A percentile compares a stretch with the other conserved stretches of the same genome.
phyloP scores from a whole-genome alignment of 2,113 vertebrate genomes.

The Corythaeola cristata region DNA sequence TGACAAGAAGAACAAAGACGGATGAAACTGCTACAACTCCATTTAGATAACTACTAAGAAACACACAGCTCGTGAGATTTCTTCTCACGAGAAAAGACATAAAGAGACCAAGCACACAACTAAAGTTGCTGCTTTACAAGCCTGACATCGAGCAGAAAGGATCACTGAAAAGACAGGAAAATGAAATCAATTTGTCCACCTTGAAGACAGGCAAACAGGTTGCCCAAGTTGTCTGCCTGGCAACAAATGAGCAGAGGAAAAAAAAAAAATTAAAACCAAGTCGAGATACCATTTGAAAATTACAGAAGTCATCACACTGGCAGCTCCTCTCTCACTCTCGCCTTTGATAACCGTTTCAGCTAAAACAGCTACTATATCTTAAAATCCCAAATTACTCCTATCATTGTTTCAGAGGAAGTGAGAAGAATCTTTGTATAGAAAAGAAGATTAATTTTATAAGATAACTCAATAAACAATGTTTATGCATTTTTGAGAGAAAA shows the following conservation, averaged over 20 bases:
- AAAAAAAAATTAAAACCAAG: background rate
- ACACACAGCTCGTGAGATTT: background rate
- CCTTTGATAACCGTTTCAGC: constrained; percentile 20
- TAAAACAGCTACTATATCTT: constrained; percentile 2
- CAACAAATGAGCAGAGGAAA: background rate
- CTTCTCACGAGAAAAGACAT: background rate
- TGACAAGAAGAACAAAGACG: constrained; percentile 4
- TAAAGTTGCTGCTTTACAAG: background rate
- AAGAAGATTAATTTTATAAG: constrained; percentile 40
- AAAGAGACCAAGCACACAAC: background rate
- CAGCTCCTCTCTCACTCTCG: background rate
- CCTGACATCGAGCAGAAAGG: background rate
- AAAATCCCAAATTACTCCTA: constrained; percentile 25
- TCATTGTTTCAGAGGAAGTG: background rate
- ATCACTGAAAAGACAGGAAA: background rate
- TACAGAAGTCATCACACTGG: background rate
- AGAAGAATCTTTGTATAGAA: constrained; percentile 29
- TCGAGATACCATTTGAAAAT: background rate
- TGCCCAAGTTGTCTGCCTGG: background rate
- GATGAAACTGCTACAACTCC: background rate
- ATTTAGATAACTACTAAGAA: background rate
- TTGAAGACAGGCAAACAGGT: background rate
- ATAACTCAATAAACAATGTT: constrained; percentile 28
- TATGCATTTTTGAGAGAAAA: constrained; percentile 38
- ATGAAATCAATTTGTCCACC: background rate